phyloP scores from a whole-genome alignment of 30 jellyfish, hydroid and myxozoan genomes.

The Clytia hemisphaerica region DNA sequence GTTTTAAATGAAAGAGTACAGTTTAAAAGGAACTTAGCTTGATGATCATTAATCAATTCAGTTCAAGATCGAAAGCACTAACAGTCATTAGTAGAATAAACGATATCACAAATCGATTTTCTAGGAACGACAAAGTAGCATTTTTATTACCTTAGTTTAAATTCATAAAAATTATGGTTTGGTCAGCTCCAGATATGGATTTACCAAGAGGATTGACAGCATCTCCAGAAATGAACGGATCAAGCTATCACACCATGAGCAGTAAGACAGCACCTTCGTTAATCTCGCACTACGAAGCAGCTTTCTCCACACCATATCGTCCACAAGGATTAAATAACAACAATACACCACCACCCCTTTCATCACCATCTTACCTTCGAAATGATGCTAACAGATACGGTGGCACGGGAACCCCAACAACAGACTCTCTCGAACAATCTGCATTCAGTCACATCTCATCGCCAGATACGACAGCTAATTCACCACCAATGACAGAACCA shows the following conservation, averaged over 20 bases:
- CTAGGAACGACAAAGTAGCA: too few species aligned
- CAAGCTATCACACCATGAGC: constrained; percentile 21
- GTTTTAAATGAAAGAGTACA: too few species aligned
- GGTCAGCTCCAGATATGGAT: constrained; percentile 22
- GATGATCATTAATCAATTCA: too few species aligned
- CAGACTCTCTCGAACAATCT: not conserved
- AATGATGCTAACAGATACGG: constrained; percentile 12
- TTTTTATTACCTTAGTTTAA: too few species aligned
- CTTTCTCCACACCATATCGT: constrained; percentile 16
- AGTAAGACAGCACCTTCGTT: constrained; percentile 1
- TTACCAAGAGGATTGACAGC: constrained; percentile 7
- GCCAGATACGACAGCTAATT: constrained; percentile 13
- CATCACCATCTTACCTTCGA: constrained; percentile 4
- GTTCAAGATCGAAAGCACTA: too few species aligned
- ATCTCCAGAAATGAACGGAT: constrained; percentile 12
- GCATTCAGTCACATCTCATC: constrained; percentile 7
- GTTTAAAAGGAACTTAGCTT: too few species aligned
- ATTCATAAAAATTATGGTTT: too few species aligned
- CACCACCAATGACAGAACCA: constrained; percentile 9
- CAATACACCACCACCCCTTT: too few species aligned
- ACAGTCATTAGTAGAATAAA: too few species aligned
- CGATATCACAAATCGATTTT: too few species aligned
- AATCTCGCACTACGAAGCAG: constrained; percentile 5
- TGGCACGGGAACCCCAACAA: not conserved
- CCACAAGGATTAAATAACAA: not conserved